Evolutionary conservation across 2,888 invertebrate species (phyloP), one percentile per base, ranked within the genome.

Genomic region (Cremastobaeus sp.): DNA sequence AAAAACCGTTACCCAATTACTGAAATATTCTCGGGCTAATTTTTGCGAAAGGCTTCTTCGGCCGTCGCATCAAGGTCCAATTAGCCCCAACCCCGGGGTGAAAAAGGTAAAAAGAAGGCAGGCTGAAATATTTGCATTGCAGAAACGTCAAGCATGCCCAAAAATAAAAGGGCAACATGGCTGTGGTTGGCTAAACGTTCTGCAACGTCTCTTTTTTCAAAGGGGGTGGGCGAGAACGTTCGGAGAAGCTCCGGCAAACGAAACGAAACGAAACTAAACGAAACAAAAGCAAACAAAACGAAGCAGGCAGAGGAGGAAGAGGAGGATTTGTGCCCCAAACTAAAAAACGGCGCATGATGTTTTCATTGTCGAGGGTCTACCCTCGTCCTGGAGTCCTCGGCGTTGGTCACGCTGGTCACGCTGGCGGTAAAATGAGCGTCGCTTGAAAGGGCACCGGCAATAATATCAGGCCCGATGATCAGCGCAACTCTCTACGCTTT

Each of bases 261-360:
- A 62, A 43, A 62, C 45, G 45, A 59, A 59, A 47, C 21, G 25
- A 59, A 59, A 45, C 12, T 25, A 47, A 28, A 14, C 48, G 52
- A 45, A 37, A 50, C 57, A 59, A 50, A 50, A 41, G 48, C 62
- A 55, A 43, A 62, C 43, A 71, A 37, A 8, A 41, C 20, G 20
- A 47, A 34, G 5, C 28, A 48, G 9, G 15, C 50, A 37, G 37
- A 57, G 11, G 14, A 39, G 37, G 9, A 18, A 11, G 20, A 15
- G 41, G 34, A 6, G 54, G 48, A 35, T 39, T 47, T 34, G 70
- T 62, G 59, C 47, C 39, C n/a, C n/a, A n/a, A n/a, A n/a, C 64
- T 65, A 66, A 72, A 72, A 72, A 66, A 72, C 60, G 66, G 72
- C 72, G 60, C 66, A 72, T 72, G 72, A 72, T 72, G 72, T 72